Evolutionary conservation across 2,797 vertebrate genomes (phyloP).

Genomic region (Kryptolebias ocellatus): DNA sequence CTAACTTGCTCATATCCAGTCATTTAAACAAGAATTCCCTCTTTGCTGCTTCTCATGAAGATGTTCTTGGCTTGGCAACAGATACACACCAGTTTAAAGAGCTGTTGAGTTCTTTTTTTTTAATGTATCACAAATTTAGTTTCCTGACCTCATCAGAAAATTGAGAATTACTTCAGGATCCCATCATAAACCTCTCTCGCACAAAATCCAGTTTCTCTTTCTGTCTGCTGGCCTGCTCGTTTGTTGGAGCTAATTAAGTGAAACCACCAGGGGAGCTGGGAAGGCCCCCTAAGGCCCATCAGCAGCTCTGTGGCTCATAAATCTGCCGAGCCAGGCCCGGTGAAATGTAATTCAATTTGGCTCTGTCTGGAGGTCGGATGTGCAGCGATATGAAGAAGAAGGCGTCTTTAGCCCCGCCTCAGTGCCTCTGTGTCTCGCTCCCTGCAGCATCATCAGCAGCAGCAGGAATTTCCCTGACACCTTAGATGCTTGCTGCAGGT

Average conservation of each 20-base stretch:
- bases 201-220: background rate
- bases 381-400: constrained; percentile 21
- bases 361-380: constrained; percentile 21
- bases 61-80: constrained; percentile 7
- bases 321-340: constrained; percentile 18
- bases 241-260: constrained; percentile 61
- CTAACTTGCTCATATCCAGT: constrained; percentile 3
- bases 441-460: constrained; percentile 66
- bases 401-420: constrained; percentile 20
- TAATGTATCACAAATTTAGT: constrained; percentile 15
- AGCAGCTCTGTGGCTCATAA: constrained; percentile 47
- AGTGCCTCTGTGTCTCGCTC: constrained; percentile 12
- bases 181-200: background rate
- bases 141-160: constrained; percentile 6
- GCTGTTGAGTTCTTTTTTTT: constrained; percentile 30
- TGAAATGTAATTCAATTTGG: constrained; percentile 31
- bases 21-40: constrained; percentile 4
- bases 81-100: constrained; percentile 24
- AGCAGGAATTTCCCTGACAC: constrained; percentile 78
- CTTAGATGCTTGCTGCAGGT: constrained; percentile 60
- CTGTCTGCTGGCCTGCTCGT: constrained; percentile 17
- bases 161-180: background rate
- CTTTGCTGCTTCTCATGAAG: background rate
- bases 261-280: constrained; percentile 27
- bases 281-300: constrained; percentile 22